Evolutionary conservation across 2,888 invertebrate genomes (phyloP).

Genomic region (Coenonympha arcania): DNA sequence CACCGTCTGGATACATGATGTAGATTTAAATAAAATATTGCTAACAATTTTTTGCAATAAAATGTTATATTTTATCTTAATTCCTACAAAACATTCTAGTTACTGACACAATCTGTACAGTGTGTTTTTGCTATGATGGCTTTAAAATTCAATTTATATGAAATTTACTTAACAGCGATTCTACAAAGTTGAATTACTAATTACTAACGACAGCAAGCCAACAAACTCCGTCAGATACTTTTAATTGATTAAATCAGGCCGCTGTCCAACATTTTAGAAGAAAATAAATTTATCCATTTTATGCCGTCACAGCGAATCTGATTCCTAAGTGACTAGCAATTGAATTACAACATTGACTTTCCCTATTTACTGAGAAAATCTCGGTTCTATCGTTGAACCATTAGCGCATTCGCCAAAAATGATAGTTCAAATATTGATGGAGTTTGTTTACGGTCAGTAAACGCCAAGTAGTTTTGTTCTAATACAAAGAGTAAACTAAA

Average conservation of each 20-base stretch:
- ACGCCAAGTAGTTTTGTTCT: background rate
- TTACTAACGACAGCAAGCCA: background rate
- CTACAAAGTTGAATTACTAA: background rate
- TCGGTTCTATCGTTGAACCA: background rate
- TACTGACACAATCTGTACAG: too few relatives aligned
- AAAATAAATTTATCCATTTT: conserved; percentile 9
- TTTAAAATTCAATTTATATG: too few relatives aligned
- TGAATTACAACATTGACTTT: conserved; percentile 5
- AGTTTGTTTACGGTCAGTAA: background rate
- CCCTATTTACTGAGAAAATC: background rate
- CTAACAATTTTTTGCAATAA: background rate
- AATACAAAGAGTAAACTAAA: background rate
- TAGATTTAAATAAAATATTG: background rate
- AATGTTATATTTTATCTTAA: background rate
- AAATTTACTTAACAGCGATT: background rate
- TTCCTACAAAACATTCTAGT: background rate
- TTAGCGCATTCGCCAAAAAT: conserved; percentile 1
- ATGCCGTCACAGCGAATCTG: conserved; percentile 8
- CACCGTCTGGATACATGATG: too few relatives aligned
- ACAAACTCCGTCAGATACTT: conserved; percentile 1
- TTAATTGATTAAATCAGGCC: conserved; percentile 4
- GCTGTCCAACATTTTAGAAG: conserved; percentile 4
- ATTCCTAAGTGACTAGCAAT: conserved; percentile 12
- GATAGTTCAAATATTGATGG: background rate
- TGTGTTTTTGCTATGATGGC: too few relatives aligned